A percentile compares a stretch with the other conserved stretches of the same genome.
Conservation (phyloP, 2,113 vertebrate genomes). For the Prunella himalayana region DNA sequence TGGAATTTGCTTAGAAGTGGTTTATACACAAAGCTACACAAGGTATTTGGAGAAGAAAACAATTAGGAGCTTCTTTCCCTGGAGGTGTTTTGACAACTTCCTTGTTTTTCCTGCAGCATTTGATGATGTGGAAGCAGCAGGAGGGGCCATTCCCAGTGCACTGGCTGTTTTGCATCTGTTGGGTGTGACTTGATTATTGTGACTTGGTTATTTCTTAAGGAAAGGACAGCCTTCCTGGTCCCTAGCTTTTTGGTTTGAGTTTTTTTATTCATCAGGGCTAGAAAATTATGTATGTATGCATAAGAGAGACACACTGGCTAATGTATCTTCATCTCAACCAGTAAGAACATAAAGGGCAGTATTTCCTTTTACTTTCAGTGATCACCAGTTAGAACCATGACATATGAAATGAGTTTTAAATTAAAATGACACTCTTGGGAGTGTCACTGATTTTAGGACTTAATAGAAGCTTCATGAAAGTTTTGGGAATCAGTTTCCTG, state of each 20-base stretch:
- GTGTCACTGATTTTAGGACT: background rate
- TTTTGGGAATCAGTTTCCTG: background rate
- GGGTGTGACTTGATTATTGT: background rate
- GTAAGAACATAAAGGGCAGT: background rate
- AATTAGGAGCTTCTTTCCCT: background rate
- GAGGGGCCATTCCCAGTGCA: background rate
- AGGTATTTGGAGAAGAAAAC: background rate
- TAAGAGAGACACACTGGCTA: background rate
- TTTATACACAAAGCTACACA: background rate
- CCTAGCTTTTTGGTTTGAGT: background rate
- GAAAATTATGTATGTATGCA: background rate
- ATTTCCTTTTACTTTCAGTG: background rate
- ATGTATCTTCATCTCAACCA: background rate
- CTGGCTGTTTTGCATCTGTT: background rate
- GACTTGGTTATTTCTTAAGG: background rate
- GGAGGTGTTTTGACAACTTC: background rate
- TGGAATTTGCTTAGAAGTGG: background rate
- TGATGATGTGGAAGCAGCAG: background rate
- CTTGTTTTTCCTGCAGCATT: background rate
- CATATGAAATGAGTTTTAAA: background rate
- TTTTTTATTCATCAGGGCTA: background rate
- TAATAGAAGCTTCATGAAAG: background rate
- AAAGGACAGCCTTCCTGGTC: background rate
- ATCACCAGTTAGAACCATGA: background rate
- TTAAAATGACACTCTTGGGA: background rate